phyloP scores from a whole-genome alignment of 2,113 vertebrate genomes.

The Boleophthalmus pectinirostris region DNA sequence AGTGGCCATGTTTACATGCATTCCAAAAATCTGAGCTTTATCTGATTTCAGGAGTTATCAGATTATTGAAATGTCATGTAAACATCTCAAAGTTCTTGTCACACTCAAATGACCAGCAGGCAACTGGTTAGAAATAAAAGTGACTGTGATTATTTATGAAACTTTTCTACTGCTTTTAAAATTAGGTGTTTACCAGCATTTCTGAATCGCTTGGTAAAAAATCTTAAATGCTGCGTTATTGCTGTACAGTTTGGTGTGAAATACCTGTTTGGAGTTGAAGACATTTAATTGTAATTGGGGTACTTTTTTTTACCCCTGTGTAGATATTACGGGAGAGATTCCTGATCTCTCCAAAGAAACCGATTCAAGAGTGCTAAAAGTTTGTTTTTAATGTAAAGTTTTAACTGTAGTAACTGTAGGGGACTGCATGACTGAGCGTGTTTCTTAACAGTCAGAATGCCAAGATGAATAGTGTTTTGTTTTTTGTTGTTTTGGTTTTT shows the following conservation, averaged over 20 bases:
- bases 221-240: slow-evolving; percentile 54
- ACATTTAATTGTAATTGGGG: slow-evolving; percentile 23
- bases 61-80: background rate
- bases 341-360: slow-evolving; percentile 43
- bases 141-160: background rate
- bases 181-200: slow-evolving; percentile 35
- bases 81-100: background rate
- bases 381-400: slow-evolving; percentile 19
- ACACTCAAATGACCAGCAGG: slow-evolving; percentile 39
- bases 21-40: no score
- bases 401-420: background rate
- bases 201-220: slow-evolving; percentile 4
- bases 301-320: slow-evolving; percentile 20
- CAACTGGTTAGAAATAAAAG: slow-evolving; percentile 22
- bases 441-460: slow-evolving; percentile 2
- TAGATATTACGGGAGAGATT: slow-evolving; percentile 47
- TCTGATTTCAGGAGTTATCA: no score
- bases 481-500: no score
- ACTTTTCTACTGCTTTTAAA: slow-evolving; percentile 27
- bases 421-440: background rate
- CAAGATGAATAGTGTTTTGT: background rate
- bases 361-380: slow-evolving; percentile 68
- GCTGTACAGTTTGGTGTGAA: background rate
- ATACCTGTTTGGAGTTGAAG: slow-evolving; percentile 2
- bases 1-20: no score